Evolutionary conservation across 1,140 invertebrate genomes (phyloP), one percentile per base, ranked within the genome.

Genomic region (Lucilia cuprina): DNA sequence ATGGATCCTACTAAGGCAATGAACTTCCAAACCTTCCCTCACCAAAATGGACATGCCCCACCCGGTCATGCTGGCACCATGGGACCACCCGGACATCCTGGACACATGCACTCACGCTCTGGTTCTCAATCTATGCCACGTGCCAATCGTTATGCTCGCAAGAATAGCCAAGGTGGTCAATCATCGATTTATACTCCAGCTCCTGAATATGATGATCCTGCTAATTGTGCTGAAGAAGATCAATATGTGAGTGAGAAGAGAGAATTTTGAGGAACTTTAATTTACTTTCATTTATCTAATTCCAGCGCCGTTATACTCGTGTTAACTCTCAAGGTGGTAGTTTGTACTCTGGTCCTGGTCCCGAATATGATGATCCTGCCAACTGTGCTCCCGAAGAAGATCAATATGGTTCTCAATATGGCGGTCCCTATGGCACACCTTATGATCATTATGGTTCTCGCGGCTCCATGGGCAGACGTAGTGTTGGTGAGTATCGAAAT

Each of bases 321-420:
- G 89, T 91, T 41, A 91, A 91, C 84, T 91, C 90, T 34, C 89
- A 91, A 55, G 90, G 90, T 41, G 90, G 90, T 55, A 91, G 90
- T 82, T 83, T 91, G 47, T 91, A 91, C 85, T 89, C 89, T 80
- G 90, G 90, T 19, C 93, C 93, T 85, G 94, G 94, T 70, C 96
- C 95, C 65, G 96, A 97, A 93, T 97, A 97, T 91, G 96, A 97
- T 90, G 96, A 97, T 90, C 96, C 96, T n/a, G 96, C 96, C 30
- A 97, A 97, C 89, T 97, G 96, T 89, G 95, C 95, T 4, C 95
- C 95, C n/a, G 96, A 97, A 91, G 96, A 97, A 91, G 96, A 97
- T 91, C 96, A 96, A 86, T 97, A 97, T 89, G 95, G 96, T 84
- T 96, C 95, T 85, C 95, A 96, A 83, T 97, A 97, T 89, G 94